Percentiles rank a stretch among this genome's conserved stretches.
Conservation (phyloP, 30 jellyfish, hydroid and myxozoan genomes). For the Chrysaora quinquecirrha region DNA sequence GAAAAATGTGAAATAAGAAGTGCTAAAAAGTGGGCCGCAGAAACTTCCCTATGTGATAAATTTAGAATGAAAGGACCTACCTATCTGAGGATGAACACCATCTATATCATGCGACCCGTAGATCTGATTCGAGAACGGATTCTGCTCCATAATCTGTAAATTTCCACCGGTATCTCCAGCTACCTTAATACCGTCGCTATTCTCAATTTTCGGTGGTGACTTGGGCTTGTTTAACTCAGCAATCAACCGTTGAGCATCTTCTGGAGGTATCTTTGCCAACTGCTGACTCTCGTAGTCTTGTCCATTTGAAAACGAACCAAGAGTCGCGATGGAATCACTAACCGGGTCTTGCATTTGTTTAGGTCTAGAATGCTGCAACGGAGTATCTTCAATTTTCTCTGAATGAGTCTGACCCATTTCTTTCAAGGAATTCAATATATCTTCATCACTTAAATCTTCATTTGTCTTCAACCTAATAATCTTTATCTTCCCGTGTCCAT, state of each 20-base stretch:
- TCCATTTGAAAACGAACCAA: slow-evolving; percentile 59
- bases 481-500: slow-evolving; percentile 31
- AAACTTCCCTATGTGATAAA: too few species aligned
- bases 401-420: neutral
- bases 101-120: slow-evolving; percentile 41
- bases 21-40: too few species aligned
- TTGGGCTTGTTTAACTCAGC: slow-evolving; percentile 59
- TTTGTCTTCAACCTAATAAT: slow-evolving; percentile 41
- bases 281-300: slow-evolving; percentile 54
- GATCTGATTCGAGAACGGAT: slow-evolving; percentile 55
- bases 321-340: slow-evolving; percentile 31
- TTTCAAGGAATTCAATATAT: slow-evolving; percentile 35
- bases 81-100: too few species aligned
- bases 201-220: slow-evolving; percentile 55
- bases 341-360: slow-evolving; percentile 7
- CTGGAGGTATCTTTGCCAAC: slow-evolving; percentile 58
- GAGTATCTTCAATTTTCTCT: neutral
- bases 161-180: slow-evolving; percentile 66
- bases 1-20: too few species aligned
- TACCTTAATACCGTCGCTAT: slow-evolving; percentile 61
- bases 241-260: slow-evolving; percentile 54
- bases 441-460: slow-evolving; percentile 35
- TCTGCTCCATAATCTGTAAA: slow-evolving; percentile 53
- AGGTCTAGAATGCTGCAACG: neutral
- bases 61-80: too few species aligned